Conservation (phyloP, 1,140 invertebrate species). For the Cotesia glomerata region DNA sequence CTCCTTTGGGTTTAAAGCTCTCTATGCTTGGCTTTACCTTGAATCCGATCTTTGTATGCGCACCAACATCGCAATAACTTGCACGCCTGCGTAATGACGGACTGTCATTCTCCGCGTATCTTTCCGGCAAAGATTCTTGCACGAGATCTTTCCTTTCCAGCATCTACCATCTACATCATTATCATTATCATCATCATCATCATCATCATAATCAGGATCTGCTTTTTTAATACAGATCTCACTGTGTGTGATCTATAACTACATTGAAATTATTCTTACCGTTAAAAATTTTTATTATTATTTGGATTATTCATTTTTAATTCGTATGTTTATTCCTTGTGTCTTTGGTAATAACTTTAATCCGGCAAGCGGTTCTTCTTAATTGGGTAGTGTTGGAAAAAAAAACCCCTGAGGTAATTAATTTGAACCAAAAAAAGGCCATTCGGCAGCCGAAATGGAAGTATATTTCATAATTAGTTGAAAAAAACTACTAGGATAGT, state of each 20-base stretch:
- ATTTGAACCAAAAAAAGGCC: neutral
- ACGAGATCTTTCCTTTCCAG: constrained; percentile 22
- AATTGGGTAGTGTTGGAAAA: neutral
- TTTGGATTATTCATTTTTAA: neutral
- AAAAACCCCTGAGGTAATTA: neutral
- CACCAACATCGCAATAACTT: neutral
- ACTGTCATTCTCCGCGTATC: constrained; percentile 49
- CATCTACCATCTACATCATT: neutral
- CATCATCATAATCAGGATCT: neutral
- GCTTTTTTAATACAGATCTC: neutral
- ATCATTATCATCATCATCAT: neutral
- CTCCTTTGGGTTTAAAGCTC: neutral
- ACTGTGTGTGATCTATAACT: neutral
- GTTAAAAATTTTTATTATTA: constrained; percentile 26
- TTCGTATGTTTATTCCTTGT: neutral
- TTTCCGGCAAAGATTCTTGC: constrained; percentile 42
- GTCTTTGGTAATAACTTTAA: neutral
- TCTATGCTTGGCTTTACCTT: constrained; percentile 11
- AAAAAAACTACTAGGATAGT: too few relatives aligned
- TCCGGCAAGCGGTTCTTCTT: neutral
- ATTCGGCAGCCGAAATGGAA: too few relatives aligned
- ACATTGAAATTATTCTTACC: constrained; percentile 33
- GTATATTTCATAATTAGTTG: too few relatives aligned
- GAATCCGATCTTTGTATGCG: constrained; percentile 10
- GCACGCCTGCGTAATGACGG: constrained; percentile 40